phyloP scores from a whole-genome alignment of 2,113 vertebrate species.

The Antechinus flavipes region DNA sequence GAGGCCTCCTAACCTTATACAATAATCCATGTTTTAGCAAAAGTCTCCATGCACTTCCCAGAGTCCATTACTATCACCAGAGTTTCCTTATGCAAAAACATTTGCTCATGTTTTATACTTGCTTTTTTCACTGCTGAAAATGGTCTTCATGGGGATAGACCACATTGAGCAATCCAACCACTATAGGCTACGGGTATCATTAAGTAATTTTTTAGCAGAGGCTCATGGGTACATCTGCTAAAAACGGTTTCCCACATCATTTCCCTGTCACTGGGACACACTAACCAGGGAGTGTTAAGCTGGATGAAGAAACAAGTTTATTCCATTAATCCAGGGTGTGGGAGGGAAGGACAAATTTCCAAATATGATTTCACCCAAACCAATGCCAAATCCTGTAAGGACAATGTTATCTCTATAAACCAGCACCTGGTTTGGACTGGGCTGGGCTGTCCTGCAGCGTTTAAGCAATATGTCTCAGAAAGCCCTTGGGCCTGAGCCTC shows the following conservation, averaged over 20 bases:
- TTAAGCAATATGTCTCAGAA: background rate
- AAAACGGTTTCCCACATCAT: background rate
- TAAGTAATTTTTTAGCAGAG: background rate
- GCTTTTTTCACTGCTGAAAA: background rate
- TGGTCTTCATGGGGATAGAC: background rate
- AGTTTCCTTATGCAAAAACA: background rate
- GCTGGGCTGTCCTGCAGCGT: background rate
- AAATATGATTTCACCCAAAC: background rate
- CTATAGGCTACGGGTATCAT: background rate
- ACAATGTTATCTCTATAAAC: background rate
- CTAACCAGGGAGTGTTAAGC: background rate
- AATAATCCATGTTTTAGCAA: background rate
- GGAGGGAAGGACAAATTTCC: background rate
- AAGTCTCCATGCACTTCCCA: background rate
- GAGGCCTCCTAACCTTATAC: background rate
- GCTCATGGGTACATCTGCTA: background rate
- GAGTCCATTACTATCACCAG: background rate
- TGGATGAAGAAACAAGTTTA: background rate
- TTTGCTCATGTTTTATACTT: background rate
- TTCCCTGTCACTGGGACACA: background rate
- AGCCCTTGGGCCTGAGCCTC: background rate
- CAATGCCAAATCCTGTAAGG: background rate
- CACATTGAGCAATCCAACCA: background rate
- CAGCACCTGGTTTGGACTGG: background rate
- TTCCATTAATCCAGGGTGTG: background rate